Evolutionary conservation across 1,140 invertebrate species (phyloP), one percentile per base, ranked within the genome.

Genomic region (Bombus haemorrhoidalis): DNA sequence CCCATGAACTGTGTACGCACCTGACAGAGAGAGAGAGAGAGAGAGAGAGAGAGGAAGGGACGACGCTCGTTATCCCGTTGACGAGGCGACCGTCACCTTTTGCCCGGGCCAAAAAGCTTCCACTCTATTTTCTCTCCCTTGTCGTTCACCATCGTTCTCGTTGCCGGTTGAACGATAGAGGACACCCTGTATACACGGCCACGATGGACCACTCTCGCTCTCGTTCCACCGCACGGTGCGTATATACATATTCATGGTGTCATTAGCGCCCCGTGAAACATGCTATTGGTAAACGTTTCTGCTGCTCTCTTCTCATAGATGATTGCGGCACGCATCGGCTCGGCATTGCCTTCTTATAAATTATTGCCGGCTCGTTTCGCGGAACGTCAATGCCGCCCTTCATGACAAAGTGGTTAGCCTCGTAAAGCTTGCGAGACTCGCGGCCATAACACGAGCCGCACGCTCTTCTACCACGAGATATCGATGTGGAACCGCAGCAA

Each of bases 211-310:
- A 80, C 84, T 81, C 66, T 77, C 68, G 73, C 85, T 53, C 81
- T 89, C 86, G 71, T 83, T 68, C 76, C 76, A 83, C 41, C 83
- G 71, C 83, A 53, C 85, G 77, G 34, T 87, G 81, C 83, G 86
- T 83, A 83, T 89, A 92, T 92, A 92, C 90, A 92, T 92, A 92
- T 92, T 92, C 92, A 92, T 92, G 91, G 92, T 90, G 91, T 92
- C 92, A 92, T 92, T 92, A 92, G 90, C 91, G 90, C 86, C 90
- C 85, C 90, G 90, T 92, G 91, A 92, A 92, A 91, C 92, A 92
- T 86, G 91, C 89, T 87, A 90, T 89, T 91, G 92, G 86, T 92
- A 92, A 92, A 92, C 91, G 92, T 91, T 92, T 90, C 91, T 87
- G 86, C 74, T 89, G 82, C 85, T 85, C 77, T 87, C 66, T 69